Evolutionary conservation across 2,888 invertebrate species (phyloP), one percentile per base, ranked within the genome.

Genomic region (Eugnorisma glareosa): DNA sequence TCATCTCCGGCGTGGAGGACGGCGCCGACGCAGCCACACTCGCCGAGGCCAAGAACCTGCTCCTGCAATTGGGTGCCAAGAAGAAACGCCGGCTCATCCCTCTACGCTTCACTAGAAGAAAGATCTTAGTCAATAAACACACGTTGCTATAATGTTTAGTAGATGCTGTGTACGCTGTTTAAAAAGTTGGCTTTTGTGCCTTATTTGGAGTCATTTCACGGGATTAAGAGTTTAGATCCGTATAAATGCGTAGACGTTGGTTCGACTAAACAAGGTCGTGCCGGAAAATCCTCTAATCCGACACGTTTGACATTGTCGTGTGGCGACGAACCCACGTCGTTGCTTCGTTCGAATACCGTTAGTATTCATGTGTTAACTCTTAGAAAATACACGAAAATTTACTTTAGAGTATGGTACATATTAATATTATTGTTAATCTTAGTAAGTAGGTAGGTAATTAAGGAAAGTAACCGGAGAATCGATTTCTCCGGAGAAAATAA

Each of bases 11-110:
- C 43, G 97, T 97, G 75, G 97, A 97, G 77, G 96, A 95, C 66
- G 89, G 89, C 82, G 94, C 93, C 76, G 98, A 97, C 91, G 97
- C 97, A 73, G 97, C 94, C 18, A 97, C 97, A 18, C 97, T 98
- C 79, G 97, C 98, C 66, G 98, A 98, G 91, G 98, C 98, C 81
- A 97, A 97, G 89, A 97, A 97, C 84, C 97, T 98, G 69, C 97
- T 98, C 84, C 97, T 97, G 43, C 98, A 98, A 92, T 95, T 98
- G 75, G 98, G 98, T 89, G 97, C 97, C 67, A 97, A 98, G 93
- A 98, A 98, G 92, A 97, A 98, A 92, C 96, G 97, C 86, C 97
- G 98, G 91, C 93, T 98, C 81, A 94, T 98, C 63, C 97, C 98
- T 45, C 94, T 98, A 92, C 97, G 97, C 85, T 97, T 98, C 89